Conservation (phyloP, 2,888 invertebrate genomes). For the Papilio gigon region DNA sequence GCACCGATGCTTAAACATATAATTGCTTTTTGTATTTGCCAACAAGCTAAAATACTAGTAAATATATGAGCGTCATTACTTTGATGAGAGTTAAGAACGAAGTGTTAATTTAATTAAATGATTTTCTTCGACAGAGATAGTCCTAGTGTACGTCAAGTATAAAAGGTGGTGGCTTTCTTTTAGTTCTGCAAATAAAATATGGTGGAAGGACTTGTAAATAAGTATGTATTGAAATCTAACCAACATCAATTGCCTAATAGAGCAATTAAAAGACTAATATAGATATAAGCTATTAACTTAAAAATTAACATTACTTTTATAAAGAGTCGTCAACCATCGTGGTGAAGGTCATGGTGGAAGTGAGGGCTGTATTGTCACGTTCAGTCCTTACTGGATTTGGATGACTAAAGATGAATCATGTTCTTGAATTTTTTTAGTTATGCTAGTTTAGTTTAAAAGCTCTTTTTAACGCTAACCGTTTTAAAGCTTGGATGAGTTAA, state of each 20-base stretch:
- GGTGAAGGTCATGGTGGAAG: too few species aligned
- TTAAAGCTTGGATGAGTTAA: too few species aligned
- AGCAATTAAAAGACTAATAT: not conserved
- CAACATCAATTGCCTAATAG: not conserved
- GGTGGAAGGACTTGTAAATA: conserved; percentile 53
- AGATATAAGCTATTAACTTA: not conserved
- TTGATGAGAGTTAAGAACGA: not conserved
- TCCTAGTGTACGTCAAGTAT: conserved; percentile 73
- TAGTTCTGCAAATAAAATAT: conserved; percentile 63
- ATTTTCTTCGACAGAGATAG: conserved; percentile 57
- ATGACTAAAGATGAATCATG: too few species aligned
- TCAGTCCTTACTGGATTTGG: too few species aligned
- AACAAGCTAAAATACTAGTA: not conserved
- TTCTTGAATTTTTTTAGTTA: too few species aligned
- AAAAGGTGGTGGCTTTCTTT: conserved; percentile 71
- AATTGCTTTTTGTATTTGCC: not conserved
- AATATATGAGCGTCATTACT: not conserved
- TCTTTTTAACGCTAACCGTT: too few species aligned
- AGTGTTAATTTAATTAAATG: conserved; percentile 37
- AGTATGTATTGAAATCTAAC: conserved; percentile 34
- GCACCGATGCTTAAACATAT: not conserved
- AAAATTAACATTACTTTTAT: not conserved
- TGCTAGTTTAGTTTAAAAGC: too few species aligned
- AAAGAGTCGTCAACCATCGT: too few species aligned
- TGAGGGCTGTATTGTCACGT: too few species aligned